Conservation (phyloP, 2,797 vertebrate genomes). For the Protonibea diacanthus region DNA sequence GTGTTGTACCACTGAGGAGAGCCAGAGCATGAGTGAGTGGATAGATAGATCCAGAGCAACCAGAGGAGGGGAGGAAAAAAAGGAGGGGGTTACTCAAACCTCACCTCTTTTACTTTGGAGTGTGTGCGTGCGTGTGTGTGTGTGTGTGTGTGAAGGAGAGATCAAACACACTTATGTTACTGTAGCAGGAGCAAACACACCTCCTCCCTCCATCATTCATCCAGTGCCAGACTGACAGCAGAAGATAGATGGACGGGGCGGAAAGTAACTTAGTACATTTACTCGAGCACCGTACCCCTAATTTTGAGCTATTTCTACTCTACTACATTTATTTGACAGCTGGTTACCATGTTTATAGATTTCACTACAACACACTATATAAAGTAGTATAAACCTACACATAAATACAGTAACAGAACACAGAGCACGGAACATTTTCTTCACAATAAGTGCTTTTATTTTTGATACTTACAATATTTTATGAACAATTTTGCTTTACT, state of each 20-base stretch:
- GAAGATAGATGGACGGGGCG: neutral
- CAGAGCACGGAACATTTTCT: neutral
- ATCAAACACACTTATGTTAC: conserved; percentile 47
- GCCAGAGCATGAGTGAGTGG: conserved; percentile 55
- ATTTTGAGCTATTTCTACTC: neutral
- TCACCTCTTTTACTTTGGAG: conserved; percentile 45
- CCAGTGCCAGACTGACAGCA: conserved; percentile 16
- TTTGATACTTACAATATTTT: neutral
- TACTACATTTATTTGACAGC: neutral
- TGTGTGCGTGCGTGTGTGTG: neutral
- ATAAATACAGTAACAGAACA: neutral
- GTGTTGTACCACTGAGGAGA: conserved; percentile 46
- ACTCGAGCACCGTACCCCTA: neutral
- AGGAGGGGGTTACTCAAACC: conserved; percentile 26
- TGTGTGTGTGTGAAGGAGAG: conserved; percentile 16
- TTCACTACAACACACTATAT: neutral
- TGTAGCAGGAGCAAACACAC: conserved; percentile 23
- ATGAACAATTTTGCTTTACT: neutral
- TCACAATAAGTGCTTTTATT: neutral
- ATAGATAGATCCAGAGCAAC: conserved; percentile 44
- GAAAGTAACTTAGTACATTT: conserved; percentile 1
- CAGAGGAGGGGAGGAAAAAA: neutral
- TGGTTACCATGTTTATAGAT: neutral
- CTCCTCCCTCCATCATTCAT: conserved; percentile 43
- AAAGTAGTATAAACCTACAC: neutral